Evolutionary conservation across 1,140 invertebrate genomes (phyloP), one percentile per base, ranked within the genome.

Genomic region (Brachionus sp.): DNA sequence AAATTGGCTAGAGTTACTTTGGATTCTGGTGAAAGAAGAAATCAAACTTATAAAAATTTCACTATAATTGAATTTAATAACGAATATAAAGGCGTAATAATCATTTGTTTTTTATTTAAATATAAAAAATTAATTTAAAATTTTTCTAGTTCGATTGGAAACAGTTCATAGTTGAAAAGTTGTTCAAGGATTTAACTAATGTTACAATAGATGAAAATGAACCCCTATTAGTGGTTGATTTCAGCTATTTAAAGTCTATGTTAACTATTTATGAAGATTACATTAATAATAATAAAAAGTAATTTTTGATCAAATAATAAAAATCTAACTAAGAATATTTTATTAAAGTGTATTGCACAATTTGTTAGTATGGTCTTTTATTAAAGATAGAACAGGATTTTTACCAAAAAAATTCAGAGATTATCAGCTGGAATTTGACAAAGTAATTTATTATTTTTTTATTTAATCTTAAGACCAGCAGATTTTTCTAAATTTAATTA

Each of bases 1-100:
- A 57, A 62, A 7, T 13, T 80, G 29, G 77, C 77, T 5, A 23
- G 19, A 23, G 50, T 16, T 16, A 80, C 77, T 80, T 62, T 80
- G 23, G 50, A 57, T 39, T 25, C 77, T 19, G 77, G 57, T n/a
- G 19, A 80, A 80, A 80, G 77, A 80, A 46, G 77, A 12, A 80
- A 80, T 37, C 77, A 80, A 80, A 80, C 77, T 37, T 80, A 35
- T 50, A 25, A 57, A 66, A 66, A 80, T 39, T 62, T 62, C 25
- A 64, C 77, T 13, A 57, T 80, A 9, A 25, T 7, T 12, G 37
- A 80, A 0, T 80, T 75, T 19, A 46, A 75, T 33, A 39, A 37
- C 7, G 35, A 70, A 9, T 70, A 70, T 39, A 37, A 35, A 19
- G 75, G 75, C 2, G 53, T 53, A 50, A 33, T 29, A 19, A 44